phyloP scores from a whole-genome alignment of 2,113 vertebrate genomes.

The Anser cygnoides region DNA sequence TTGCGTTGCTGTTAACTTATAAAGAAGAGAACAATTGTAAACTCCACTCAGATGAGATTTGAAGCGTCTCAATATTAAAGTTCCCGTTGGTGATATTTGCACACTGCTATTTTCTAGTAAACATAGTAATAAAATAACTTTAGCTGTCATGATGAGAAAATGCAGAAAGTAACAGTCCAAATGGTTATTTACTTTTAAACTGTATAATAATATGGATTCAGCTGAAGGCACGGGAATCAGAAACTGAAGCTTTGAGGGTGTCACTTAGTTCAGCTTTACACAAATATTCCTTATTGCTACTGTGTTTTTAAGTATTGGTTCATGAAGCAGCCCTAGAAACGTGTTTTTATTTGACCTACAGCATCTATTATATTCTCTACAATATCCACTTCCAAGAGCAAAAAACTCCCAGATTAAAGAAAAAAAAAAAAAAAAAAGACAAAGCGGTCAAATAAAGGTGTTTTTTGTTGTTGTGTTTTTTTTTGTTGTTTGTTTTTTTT shows the following conservation, averaged over 20 bases:
- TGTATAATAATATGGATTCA: not conserved
- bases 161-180: not conserved
- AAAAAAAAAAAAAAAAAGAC: not conserved
- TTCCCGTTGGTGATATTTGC: constrained; percentile 66
- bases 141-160: not conserved
- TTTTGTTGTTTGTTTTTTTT: not conserved
- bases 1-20: constrained; percentile 53
- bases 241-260: not conserved
- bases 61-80: constrained; percentile 63
- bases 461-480: not conserved
- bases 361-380: not conserved
- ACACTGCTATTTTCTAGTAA: constrained; percentile 60
- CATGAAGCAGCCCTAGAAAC: not conserved
- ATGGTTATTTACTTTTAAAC: not conserved
- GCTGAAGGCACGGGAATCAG: not conserved
- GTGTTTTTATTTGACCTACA: not conserved
- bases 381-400: not conserved
- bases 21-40: constrained; percentile 61
- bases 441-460: not conserved
- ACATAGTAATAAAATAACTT: not conserved
- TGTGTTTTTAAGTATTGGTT: not conserved
- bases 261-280: not conserved
- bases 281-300: not conserved
- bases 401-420: not conserved
- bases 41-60: constrained; percentile 46